Evolutionary conservation across 2,797 vertebrate genomes (phyloP).

Genomic region (Gambusia yucatana): DNA sequence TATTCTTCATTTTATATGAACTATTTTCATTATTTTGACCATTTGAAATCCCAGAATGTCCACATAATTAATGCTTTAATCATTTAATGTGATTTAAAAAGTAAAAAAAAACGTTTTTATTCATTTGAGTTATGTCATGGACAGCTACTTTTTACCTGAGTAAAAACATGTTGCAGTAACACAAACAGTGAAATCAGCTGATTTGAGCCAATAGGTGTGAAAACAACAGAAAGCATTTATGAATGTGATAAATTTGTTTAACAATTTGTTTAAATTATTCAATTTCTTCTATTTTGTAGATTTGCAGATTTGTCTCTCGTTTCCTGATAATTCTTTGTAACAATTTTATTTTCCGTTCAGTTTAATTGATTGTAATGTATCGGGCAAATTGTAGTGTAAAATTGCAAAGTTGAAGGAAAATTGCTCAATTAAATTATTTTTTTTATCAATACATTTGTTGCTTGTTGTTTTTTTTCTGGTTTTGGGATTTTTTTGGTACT

Average conservation of each 20-base stretch:
- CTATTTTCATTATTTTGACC: too few relatives aligned
- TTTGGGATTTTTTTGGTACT: neutral
- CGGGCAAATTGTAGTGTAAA: neutral
- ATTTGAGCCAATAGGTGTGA: neutral
- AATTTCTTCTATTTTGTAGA: neutral
- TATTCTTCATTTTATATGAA: too few relatives aligned
- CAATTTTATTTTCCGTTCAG: neutral
- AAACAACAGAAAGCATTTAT: neutral
- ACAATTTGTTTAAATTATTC: neutral
- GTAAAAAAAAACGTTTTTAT: too few relatives aligned
- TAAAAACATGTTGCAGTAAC: too few relatives aligned
- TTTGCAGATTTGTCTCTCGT: neutral
- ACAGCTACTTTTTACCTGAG: too few relatives aligned
- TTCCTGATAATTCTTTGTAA: neutral
- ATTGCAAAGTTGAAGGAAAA: neutral
- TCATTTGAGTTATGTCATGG: too few relatives aligned
- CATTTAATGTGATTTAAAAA: too few relatives aligned
- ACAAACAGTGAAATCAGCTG: neutral
- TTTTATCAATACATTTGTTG: neutral
- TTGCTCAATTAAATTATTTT: neutral
- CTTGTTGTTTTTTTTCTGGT: neutral
- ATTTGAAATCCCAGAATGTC: too few relatives aligned
- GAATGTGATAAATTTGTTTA: neutral
- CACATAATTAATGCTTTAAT: too few relatives aligned
- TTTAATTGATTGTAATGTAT: neutral